Evolutionary conservation across 2,797 vertebrate species (phyloP).

Genomic region (Rhyacichthys aspro): DNA sequence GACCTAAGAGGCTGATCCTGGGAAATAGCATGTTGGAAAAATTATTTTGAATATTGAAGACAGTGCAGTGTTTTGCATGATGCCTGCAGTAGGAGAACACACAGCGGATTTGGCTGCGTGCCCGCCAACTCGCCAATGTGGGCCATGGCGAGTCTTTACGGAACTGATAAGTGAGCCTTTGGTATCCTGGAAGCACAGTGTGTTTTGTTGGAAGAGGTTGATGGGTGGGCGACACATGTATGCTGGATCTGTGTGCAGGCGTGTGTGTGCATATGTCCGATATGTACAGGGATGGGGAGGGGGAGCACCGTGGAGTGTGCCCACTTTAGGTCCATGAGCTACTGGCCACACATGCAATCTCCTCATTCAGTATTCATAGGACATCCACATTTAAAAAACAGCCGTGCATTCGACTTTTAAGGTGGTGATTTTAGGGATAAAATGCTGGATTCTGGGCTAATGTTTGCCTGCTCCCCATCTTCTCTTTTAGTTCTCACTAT

Average conservation of each 20-base stretch:
- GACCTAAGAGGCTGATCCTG: constrained; percentile 87
- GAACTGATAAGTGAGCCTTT: constrained; percentile 79
- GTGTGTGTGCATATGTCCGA: constrained; percentile 60
- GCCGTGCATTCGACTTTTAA: background rate
- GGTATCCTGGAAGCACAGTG: constrained; percentile 73
- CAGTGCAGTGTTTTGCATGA: constrained; percentile 74
- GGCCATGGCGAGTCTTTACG: constrained; percentile 74
- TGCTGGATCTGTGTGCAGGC: constrained; percentile 48
- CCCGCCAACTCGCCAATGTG: constrained; percentile 76
- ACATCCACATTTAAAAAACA: background rate
- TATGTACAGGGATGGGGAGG: constrained; percentile 35
- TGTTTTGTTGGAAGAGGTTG: constrained; percentile 22
- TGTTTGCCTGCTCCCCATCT: too few relatives aligned
- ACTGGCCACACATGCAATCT: constrained; percentile 57
- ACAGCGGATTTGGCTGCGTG: constrained; percentile 73
- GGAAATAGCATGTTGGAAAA: constrained; percentile 78
- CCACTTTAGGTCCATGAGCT: constrained; percentile 65
- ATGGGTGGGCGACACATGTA: constrained; percentile 40
- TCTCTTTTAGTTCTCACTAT: too few relatives aligned
- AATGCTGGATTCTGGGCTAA: background rate
- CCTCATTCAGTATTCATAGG: background rate
- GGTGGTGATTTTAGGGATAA: background rate
- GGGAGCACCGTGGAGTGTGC: constrained; percentile 56
- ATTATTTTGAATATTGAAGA: constrained; percentile 80
- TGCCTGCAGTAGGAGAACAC: constrained; percentile 73